Evolutionary conservation across 2,797 vertebrate genomes (phyloP).

Genomic region (Labroides dimidiatus): DNA sequence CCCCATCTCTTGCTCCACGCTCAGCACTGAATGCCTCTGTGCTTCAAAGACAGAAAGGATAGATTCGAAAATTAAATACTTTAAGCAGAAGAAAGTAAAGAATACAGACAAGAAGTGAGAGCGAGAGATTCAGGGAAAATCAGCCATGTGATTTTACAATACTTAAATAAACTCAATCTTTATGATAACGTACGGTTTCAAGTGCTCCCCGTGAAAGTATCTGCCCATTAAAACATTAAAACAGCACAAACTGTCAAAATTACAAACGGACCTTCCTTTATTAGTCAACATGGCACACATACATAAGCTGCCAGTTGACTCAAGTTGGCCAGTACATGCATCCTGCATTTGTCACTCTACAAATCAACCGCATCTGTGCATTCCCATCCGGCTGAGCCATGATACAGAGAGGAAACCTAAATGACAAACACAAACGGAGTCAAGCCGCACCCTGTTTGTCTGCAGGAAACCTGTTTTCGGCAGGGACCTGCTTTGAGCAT

Average conservation of each 20-base stretch:
- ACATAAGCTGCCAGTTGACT: conserved; percentile 47
- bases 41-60: conserved; percentile 71
- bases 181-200: conserved; percentile 51
- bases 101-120: conserved; percentile 9
- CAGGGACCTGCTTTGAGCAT: conserved; percentile 62
- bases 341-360: conserved; percentile 59
- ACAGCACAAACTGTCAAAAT: conserved; percentile 27
- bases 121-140: conserved; percentile 24
- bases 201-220: conserved; percentile 47
- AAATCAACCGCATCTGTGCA: conserved; percentile 65
- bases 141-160: conserved; percentile 27
- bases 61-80: neutral
- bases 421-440: conserved; percentile 60
- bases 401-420: conserved; percentile 57
- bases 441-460: conserved; percentile 77
- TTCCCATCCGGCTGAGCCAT: conserved; percentile 59
- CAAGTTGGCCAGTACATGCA: conserved; percentile 37
- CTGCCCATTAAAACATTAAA: conserved; percentile 26
- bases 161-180: conserved; percentile 46
- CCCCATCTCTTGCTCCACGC: conserved; percentile 88
- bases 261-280: conserved; percentile 29
- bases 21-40: conserved; percentile 90
- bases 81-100: neutral
- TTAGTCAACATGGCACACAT: conserved; percentile 51
- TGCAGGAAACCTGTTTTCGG: conserved; percentile 77